Percentiles rank a stretch among this genome's conserved stretches.
phyloP scores from a whole-genome alignment of 1,140 invertebrate species.

The Mamestra configurata region DNA sequence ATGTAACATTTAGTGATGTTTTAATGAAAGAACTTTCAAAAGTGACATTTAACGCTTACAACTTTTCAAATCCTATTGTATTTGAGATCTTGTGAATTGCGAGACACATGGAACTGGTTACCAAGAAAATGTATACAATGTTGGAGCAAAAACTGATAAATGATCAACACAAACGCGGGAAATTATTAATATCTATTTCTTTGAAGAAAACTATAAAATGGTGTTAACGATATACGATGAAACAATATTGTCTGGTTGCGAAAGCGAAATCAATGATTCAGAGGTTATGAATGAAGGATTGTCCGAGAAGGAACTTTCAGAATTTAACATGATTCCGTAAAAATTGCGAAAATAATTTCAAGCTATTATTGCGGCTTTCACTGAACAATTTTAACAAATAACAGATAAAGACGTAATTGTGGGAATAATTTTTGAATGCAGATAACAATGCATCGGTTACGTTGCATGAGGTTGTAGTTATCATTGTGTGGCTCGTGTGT shows the following conservation, averaged over 20 bases:
- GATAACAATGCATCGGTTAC: slow-evolving; percentile 62
- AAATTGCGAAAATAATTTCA: slow-evolving; percentile 26
- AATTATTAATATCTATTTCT: slow-evolving; percentile 4
- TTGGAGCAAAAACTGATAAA: slow-evolving; percentile 3
- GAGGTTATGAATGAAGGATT: neutral
- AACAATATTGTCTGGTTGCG: neutral
- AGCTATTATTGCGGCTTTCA: slow-evolving; percentile 53
- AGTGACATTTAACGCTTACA: neutral
- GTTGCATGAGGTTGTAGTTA: slow-evolving; percentile 51
- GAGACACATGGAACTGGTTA: neutral
- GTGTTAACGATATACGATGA: slow-evolving; percentile 19
- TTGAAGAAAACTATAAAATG: slow-evolving; percentile 9
- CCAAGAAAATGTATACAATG: neutral
- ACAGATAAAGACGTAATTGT: slow-evolving; percentile 57
- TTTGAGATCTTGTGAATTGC: neutral
- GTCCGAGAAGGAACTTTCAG: neutral
- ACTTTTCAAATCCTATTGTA: slow-evolving; percentile 9
- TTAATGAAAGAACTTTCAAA: slow-evolving; percentile 7
- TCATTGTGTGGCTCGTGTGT: slow-evolving; percentile 39
- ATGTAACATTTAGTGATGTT: neutral
- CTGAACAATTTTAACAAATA: slow-evolving; percentile 58
- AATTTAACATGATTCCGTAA: neutral
- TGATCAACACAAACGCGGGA: slow-evolving; percentile 11
- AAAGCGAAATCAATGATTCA: neutral
- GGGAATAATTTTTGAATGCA: slow-evolving; percentile 54